phyloP scores from a whole-genome alignment of 2,888 invertebrate genomes.

The Lepas anatifera region DNA sequence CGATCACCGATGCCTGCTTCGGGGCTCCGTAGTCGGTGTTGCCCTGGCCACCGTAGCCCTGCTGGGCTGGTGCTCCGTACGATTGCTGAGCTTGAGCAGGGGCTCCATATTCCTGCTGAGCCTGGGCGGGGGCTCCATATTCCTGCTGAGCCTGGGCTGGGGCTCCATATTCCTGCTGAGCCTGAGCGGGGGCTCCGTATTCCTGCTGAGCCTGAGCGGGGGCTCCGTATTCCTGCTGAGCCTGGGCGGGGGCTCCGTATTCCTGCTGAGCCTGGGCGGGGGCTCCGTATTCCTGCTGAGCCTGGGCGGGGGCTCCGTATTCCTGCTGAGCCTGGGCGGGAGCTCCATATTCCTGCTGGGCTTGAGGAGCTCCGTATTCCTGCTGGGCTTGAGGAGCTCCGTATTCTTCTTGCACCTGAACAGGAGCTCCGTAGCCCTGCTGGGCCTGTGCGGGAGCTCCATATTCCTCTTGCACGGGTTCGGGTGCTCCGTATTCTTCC shows the following conservation, averaged over 20 bases:
- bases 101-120: neutral
- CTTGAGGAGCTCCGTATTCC: neutral
- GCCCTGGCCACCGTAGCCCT: neutral
- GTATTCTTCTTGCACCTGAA: neutral
- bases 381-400: neutral
- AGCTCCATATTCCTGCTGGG: neutral
- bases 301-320: neutral
- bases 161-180: neutral
- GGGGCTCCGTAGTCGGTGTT: neutral
- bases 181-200: neutral
- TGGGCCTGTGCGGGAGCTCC: neutral
- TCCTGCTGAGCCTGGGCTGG: neutral
- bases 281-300: neutral
- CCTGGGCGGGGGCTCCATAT: neutral
- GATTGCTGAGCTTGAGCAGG: neutral
- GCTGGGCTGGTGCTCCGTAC: neutral
- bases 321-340: neutral
- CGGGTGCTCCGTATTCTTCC: neutral
- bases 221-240: neutral
- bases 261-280: neutral
- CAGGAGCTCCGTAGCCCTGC: neutral
- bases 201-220: neutral
- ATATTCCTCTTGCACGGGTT: neutral
- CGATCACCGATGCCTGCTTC: constrained; percentile 1
- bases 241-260: neutral